Conservation (phyloP, 2,888 invertebrate species). For the Oxystoma pomonae region DNA sequence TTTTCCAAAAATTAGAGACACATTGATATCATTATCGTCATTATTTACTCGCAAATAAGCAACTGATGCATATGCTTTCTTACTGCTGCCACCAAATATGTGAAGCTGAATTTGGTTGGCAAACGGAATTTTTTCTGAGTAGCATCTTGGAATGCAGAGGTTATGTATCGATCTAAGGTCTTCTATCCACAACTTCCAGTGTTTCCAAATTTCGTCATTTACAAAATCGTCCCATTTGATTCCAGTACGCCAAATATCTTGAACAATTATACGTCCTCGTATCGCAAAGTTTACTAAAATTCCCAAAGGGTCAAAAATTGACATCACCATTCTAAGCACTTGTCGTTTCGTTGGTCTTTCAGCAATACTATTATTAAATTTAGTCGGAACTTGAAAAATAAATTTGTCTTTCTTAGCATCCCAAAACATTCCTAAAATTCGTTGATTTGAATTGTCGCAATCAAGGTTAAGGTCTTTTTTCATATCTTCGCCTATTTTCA, state of each 20-base stretch:
- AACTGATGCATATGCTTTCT: background rate
- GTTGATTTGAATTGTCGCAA: too few species aligned
- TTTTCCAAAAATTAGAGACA: too few species aligned
- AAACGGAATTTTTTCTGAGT: too few species aligned
- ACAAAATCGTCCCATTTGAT: too few species aligned
- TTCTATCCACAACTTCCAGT: too few species aligned
- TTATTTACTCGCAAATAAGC: background rate
- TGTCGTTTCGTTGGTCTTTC: slow-evolving; percentile 1
- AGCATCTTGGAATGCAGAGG: too few species aligned
- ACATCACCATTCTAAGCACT: background rate
- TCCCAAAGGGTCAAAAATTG: slow-evolving; percentile 5
- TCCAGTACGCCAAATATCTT: too few species aligned
- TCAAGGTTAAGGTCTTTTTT: background rate
- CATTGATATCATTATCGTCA: background rate
- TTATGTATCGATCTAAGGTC: too few species aligned
- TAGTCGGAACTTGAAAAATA: slow-evolving; percentile 3
- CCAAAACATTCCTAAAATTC: slow-evolving; percentile 18
- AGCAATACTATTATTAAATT: background rate
- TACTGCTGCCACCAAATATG: too few species aligned
- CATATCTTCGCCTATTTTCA: background rate
- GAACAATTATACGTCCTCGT: too few species aligned
- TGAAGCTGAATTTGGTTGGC: too few species aligned
- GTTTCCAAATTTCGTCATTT: too few species aligned
- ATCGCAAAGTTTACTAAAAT: slow-evolving; percentile 1
- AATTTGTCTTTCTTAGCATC: slow-evolving; percentile 1